Evolutionary conservation across 2,797 vertebrate species (phyloP).

Genomic region (Sebastiscus albofasciatus): DNA sequence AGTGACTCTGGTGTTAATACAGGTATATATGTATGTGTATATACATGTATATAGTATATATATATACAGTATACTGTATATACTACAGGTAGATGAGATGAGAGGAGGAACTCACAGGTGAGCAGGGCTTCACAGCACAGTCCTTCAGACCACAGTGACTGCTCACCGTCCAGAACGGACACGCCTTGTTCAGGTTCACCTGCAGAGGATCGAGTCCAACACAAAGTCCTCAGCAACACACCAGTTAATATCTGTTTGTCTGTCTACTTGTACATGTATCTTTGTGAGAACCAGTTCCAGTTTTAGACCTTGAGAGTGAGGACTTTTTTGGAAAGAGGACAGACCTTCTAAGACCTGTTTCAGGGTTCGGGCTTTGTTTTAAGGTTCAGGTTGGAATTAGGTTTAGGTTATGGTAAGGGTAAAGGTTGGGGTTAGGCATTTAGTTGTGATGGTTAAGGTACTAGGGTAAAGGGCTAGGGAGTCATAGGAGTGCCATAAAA

Average conservation of each 20-base stretch:
- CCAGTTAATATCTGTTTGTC: background rate
- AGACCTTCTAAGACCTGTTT: background rate
- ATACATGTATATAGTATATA: too few species aligned
- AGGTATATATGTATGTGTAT: background rate
- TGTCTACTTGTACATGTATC: background rate
- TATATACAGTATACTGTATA: too few species aligned
- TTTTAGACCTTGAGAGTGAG: background rate
- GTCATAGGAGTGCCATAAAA: too few species aligned
- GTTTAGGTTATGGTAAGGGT: background rate
- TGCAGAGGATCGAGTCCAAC: conserved; percentile 45
- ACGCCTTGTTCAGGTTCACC: conserved; percentile 92
- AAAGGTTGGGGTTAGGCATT: background rate
- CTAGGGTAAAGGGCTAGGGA: background rate
- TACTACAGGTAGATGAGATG: background rate
- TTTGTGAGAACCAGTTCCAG: background rate
- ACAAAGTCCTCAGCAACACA: background rate
- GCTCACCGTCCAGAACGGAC: conserved; percentile 90
- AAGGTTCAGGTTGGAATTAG: background rate
- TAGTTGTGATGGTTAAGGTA: background rate
- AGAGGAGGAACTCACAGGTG: conserved; percentile 84
- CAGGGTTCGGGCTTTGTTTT: background rate
- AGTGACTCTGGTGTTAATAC: background rate
- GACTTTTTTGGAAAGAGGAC: background rate
- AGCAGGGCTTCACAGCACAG: conserved; percentile 91
- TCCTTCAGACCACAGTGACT: conserved; percentile 88